Evolutionary conservation across 2,888 invertebrate genomes (phyloP).

Genomic region (Drosophila helvetica): DNA sequence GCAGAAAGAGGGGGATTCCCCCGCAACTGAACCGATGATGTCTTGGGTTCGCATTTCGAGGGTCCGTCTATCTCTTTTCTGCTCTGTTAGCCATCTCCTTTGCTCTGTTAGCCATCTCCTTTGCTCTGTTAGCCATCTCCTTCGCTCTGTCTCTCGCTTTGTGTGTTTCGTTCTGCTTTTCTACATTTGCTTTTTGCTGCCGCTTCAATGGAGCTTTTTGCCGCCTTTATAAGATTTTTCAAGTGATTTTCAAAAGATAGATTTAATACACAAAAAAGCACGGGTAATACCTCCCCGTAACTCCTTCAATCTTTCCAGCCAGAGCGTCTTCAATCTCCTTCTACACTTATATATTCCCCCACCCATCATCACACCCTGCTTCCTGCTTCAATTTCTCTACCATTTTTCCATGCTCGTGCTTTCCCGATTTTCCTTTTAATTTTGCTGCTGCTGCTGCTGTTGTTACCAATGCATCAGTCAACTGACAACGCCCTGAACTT

Average conservation of each 20-base stretch:
- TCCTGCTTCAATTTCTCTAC: conserved; percentile 60
- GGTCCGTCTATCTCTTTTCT: conserved; percentile 29
- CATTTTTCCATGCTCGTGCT: conserved; percentile 67
- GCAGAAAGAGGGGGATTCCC: conserved; percentile 33
- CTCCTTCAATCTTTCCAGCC: conserved; percentile 18
- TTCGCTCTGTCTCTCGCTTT: no score
- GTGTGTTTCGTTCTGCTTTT: conserved; percentile 40
- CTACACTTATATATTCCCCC: background rate
- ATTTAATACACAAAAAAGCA: no score
- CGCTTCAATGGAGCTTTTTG: conserved; percentile 61
- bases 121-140: conserved; percentile 17
- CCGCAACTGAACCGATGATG: conserved; percentile 8
- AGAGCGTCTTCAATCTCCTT: conserved; percentile 14
- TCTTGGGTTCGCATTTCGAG: conserved; percentile 33
- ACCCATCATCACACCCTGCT: background rate
- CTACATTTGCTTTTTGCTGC: conserved; percentile 63
- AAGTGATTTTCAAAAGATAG: conserved; percentile 70
- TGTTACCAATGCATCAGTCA: conserved; percentile 41
- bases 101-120: conserved; percentile 22
- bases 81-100: conserved; percentile 25
- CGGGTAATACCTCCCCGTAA: conserved; percentile 44
- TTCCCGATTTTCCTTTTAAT: conserved; percentile 29
- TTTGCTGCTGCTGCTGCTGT: background rate
- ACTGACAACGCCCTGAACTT: conserved; percentile 48
- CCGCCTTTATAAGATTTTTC: conserved; percentile 74